Conservation (phyloP, 2,888 invertebrate species). For the Sphaerophoria rueppellii region DNA sequence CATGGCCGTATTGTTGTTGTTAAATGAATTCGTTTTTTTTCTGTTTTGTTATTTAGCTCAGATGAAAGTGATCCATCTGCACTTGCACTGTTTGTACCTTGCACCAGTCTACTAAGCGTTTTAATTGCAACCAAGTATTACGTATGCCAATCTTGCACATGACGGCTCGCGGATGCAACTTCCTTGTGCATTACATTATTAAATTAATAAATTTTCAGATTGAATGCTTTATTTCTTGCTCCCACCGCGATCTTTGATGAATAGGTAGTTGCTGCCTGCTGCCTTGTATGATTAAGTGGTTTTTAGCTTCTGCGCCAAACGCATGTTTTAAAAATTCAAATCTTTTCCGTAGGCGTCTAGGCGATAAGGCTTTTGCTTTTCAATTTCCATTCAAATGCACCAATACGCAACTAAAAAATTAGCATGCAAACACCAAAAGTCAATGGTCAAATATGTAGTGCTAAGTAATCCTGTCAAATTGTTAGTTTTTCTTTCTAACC, state of each 20-base stretch:
- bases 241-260: slow-evolving; percentile 58
- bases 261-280: not conserved
- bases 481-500: no score
- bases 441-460: no score
- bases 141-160: slow-evolving; percentile 72
- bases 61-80: slow-evolving; percentile 73
- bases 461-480: no score
- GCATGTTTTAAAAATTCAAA: no score
- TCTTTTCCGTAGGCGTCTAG: no score
- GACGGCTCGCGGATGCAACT: slow-evolving; percentile 63
- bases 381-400: no score
- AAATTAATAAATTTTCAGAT: slow-evolving; percentile 72
- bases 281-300: slow-evolving; percentile 15
- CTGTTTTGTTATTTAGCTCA: slow-evolving; percentile 62
- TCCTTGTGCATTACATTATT: slow-evolving; percentile 73
- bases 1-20: slow-evolving; percentile 33
- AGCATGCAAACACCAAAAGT: no score
- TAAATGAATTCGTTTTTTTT: slow-evolving; percentile 13
- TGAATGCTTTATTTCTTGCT: slow-evolving; percentile 66
- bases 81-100: slow-evolving; percentile 71
- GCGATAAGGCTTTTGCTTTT: no score
- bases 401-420: no score
- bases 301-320: not conserved
- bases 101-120: slow-evolving; percentile 73
- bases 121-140: slow-evolving; percentile 66